Base-by-base conservation (phyloP, 2,888 invertebrate species). In the Polydrusus tereticollis region DNA sequence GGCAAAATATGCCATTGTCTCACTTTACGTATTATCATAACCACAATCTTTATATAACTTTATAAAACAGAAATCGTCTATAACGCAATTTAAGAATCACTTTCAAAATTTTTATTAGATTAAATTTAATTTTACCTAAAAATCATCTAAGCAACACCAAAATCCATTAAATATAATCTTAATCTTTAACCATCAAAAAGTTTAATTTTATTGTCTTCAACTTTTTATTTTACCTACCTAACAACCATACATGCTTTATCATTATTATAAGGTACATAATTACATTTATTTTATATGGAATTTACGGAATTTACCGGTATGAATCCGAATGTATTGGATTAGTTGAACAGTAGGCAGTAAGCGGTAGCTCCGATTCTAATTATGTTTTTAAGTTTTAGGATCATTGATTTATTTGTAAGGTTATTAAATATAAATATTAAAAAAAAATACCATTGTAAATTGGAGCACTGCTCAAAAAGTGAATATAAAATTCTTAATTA, bases 191-290 rank as follows among this genome's bases (percentile, higher is more conserved):
- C 16, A 55, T 29, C 18, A 18, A 55, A 29, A 29, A 18, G 16
- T 55, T 29, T 55, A 29, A 29, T 55, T 16, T 55, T 55, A 29
- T 55, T 29, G 52, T 55, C 18, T 18, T 29, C 18, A 55, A 23
- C 52, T 14, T 29, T 52, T 52, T 7, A 8, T 52, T 29, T 52
- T 21, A n/a, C 5, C 26, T 26, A 7, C 7, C 26, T 26, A n/a
- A n/a, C n/a, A n/a, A n/a, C n/a, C n/a, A n/a, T n/a, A n/a, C n/a
- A n/a, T n/a, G n/a, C n/a, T n/a, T n/a, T 50, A 50, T n/a, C 1
- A 50, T 23, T 26, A 50, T 50, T 50, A 50, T 7, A n/a, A n/a
- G n/a, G n/a, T n/a, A n/a, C n/a, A 50, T 50, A 26, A 50, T 50
- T 50, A 50, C 26, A 26, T 14, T 10, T n/a, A 26, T 0, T 50